phyloP scores from a whole-genome alignment of 2,113 vertebrate genomes.

The Suricata suricatta region DNA sequence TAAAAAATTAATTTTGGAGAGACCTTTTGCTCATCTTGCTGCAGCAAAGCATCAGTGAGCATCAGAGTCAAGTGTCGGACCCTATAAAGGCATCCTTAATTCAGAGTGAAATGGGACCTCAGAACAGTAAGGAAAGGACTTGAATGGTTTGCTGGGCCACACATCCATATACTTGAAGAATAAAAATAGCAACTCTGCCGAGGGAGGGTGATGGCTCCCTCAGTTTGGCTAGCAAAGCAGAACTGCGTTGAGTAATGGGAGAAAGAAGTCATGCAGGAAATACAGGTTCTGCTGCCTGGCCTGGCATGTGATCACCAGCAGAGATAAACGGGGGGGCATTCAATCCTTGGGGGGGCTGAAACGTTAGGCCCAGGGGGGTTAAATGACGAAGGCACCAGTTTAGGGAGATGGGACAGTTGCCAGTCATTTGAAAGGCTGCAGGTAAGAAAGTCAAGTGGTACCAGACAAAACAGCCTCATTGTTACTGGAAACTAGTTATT shows the following conservation, averaged over 20 bases:
- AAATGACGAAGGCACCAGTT: not conserved
- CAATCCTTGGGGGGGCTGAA: not conserved
- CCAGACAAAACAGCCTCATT: not conserved
- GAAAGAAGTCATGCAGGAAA: slow-evolving; percentile 56
- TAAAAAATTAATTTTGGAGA: slow-evolving; percentile 42
- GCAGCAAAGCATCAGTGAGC: not conserved
- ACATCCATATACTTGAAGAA: not conserved
- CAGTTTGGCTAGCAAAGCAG: slow-evolving; percentile 18
- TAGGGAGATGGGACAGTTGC: not conserved
- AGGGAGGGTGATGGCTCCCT: not conserved
- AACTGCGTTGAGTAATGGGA: slow-evolving; percentile 34
- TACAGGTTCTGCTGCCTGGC: slow-evolving; percentile 31
- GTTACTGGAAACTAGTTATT: not conserved
- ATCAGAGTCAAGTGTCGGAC: not conserved
- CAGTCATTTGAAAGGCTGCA: not conserved
- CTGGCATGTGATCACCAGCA: slow-evolving; percentile 5
- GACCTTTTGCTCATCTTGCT: slow-evolving; percentile 33
- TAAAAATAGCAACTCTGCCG: slow-evolving; percentile 4
- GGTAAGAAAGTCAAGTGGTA: not conserved
- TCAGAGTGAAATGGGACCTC: not conserved
- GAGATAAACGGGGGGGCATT: slow-evolving; percentile 33
- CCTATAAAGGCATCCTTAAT: not conserved
- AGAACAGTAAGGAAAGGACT: not conserved
- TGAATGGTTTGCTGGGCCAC: not conserved
- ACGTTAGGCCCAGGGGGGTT: not conserved